A percentile compares a stretch with the other conserved stretches of the same genome.
These are phyloP conservation scores for Acropternis orthonyx DNA, from an alignment of 2,797 vertebrate genomes.

Conservation along the genomic window DNA sequence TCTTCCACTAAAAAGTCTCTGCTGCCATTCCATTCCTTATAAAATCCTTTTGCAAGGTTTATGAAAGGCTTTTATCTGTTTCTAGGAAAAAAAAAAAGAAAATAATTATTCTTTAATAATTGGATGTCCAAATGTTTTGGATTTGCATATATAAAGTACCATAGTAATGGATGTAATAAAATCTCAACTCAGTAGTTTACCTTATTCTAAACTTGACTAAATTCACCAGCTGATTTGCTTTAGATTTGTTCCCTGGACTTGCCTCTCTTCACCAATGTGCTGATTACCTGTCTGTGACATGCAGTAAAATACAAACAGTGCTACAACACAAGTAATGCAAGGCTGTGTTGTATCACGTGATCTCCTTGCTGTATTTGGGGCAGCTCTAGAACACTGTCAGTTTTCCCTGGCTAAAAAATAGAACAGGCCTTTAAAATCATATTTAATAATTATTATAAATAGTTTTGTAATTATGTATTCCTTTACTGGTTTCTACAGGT, in stretches of 20 bases:
- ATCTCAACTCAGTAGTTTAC: not conserved
- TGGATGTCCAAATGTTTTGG: not conserved
- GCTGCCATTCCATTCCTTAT: fast-evolving
- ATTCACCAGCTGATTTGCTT: not conserved
- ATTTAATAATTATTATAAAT: not conserved
- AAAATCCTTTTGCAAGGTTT: not conserved
- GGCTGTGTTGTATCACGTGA: not conserved
- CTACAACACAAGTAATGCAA: not conserved
- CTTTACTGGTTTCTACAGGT: not conserved
- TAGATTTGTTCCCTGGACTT: not conserved
- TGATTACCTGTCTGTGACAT: not conserved
- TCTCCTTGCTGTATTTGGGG: not conserved
- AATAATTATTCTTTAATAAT: not conserved
- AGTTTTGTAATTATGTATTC: not conserved
- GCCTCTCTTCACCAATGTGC: not conserved
- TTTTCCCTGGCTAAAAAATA: not conserved
- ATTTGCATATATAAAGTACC: not conserved
- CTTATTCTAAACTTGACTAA: not conserved
- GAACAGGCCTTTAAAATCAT: not conserved
- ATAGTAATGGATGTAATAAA: not conserved
- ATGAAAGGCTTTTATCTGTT: not conserved
- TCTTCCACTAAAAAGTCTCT: not conserved
- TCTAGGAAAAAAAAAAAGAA: not conserved
- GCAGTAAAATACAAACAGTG: not conserved
- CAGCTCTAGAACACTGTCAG: not conserved